Percentiles rank a stretch among this genome's conserved stretches.
Evolutionary conservation across 2,113 vertebrate species (phyloP).

Genomic region (Ahaetulla prasina): DNA sequence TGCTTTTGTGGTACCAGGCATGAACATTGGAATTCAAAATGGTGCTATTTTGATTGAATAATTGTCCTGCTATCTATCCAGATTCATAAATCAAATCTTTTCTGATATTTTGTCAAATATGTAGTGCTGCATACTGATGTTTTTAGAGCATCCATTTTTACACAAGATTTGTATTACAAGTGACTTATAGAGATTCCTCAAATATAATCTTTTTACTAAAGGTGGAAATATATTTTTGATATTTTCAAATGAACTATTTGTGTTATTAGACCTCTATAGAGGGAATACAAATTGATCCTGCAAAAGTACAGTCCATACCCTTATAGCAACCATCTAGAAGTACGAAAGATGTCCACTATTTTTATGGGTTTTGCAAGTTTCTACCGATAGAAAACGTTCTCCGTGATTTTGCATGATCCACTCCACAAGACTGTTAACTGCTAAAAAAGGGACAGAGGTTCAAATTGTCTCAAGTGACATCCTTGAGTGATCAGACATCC

Average conservation of each 20-base stretch:
- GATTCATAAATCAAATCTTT: background rate
- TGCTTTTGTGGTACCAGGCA: background rate
- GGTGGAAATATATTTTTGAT: background rate
- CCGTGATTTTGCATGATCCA: background rate
- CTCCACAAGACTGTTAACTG: background rate
- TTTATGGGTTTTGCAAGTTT: background rate
- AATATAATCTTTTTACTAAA: background rate
- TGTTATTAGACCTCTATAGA: background rate
- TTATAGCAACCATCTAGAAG: background rate
- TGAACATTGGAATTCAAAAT: background rate
- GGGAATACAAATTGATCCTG: background rate
- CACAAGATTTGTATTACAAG: background rate
- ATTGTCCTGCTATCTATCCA: background rate
- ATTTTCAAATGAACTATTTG: background rate
- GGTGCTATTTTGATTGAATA: background rate
- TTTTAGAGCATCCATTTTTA: background rate
- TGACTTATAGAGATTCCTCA: background rate
- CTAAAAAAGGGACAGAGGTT: background rate
- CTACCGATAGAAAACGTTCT: background rate
- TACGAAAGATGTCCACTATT: background rate
- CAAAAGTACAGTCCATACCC: background rate
- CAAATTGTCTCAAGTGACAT: background rate
- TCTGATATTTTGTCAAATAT: background rate
- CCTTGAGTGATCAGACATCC: background rate
- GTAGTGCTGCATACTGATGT: background rate